Evolutionary conservation across 2,113 vertebrate genomes (phyloP).

Genomic region (Xerus inauris): DNA sequence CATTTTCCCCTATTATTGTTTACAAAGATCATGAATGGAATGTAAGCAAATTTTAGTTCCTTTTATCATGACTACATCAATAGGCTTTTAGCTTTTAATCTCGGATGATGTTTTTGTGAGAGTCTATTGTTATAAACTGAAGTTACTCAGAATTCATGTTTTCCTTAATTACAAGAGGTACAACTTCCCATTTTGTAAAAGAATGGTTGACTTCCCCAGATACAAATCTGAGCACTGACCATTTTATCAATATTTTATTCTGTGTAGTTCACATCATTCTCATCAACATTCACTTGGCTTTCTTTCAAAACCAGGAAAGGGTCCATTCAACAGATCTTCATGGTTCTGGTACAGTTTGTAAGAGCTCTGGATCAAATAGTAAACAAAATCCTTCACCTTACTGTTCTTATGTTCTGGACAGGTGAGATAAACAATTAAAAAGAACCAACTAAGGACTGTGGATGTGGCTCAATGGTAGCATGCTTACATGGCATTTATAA

Average conservation of each 20-base stretch:
- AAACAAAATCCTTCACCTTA: neutral
- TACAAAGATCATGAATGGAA: slow-evolving; percentile 48
- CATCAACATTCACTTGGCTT: slow-evolving; percentile 66
- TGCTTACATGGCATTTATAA: neutral
- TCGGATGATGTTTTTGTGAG: neutral
- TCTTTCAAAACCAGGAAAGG: slow-evolving; percentile 59
- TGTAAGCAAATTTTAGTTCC: slow-evolving; percentile 52
- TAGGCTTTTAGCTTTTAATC: slow-evolving; percentile 59
- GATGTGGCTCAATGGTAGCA: neutral
- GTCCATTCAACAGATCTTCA: slow-evolving; percentile 53
- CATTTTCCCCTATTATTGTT: neutral
- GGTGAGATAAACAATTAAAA: neutral
- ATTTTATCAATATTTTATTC: slow-evolving; percentile 74
- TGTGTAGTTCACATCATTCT: slow-evolving; percentile 56
- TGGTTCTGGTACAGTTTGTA: slow-evolving; percentile 6
- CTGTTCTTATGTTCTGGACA: neutral
- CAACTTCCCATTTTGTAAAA: slow-evolving; percentile 61
- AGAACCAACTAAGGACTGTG: neutral
- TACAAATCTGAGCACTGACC: slow-evolving; percentile 59
- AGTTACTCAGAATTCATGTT: slow-evolving; percentile 66
- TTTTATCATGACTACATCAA: slow-evolving; percentile 46
- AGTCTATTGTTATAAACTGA: slow-evolving; percentile 61
- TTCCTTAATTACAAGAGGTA: slow-evolving; percentile 63
- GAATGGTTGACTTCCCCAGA: slow-evolving; percentile 70
- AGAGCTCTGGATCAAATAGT: neutral